phyloP scores from a whole-genome alignment of 2,797 vertebrate species.

The Gambelia wislizenii region DNA sequence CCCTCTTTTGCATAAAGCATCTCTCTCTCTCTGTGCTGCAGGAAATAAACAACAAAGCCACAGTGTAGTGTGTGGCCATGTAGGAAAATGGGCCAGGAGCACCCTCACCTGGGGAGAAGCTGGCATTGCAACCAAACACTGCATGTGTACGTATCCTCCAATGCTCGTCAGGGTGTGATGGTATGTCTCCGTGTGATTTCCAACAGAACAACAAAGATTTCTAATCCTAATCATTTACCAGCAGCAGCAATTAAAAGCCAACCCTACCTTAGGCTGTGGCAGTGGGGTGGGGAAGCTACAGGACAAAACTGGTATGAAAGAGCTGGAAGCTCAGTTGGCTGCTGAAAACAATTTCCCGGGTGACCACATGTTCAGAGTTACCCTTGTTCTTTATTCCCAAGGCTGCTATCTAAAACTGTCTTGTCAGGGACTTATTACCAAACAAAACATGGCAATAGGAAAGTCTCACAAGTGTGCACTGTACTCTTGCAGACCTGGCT shows the following conservation, averaged over 20 bases:
- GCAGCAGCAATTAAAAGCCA: neutral
- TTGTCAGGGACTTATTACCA: neutral
- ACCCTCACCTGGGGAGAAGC: constrained; percentile 6
- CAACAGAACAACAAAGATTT: neutral
- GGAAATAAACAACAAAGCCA: neutral
- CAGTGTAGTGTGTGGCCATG: too few relatives aligned
- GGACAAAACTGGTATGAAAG: neutral
- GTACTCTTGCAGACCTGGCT: neutral
- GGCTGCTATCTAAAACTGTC: too few relatives aligned
- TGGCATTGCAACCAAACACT: neutral
- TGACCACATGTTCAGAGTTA: neutral
- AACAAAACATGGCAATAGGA: neutral
- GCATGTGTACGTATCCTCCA: neutral
- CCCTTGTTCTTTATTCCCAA: neutral
- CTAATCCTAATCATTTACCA: neutral
- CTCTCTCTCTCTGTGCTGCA: neutral
- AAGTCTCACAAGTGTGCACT: neutral
- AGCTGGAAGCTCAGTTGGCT: neutral
- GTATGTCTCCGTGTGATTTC: neutral
- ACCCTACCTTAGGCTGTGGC: neutral
- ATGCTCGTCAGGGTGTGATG: neutral
- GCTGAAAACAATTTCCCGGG: neutral
- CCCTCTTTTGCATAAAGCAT: neutral
- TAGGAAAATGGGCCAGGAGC: constrained; percentile 2
- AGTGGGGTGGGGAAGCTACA: neutral